Conservation (phyloP, 2,888 invertebrate species). For the Xestia c-nigrum region DNA sequence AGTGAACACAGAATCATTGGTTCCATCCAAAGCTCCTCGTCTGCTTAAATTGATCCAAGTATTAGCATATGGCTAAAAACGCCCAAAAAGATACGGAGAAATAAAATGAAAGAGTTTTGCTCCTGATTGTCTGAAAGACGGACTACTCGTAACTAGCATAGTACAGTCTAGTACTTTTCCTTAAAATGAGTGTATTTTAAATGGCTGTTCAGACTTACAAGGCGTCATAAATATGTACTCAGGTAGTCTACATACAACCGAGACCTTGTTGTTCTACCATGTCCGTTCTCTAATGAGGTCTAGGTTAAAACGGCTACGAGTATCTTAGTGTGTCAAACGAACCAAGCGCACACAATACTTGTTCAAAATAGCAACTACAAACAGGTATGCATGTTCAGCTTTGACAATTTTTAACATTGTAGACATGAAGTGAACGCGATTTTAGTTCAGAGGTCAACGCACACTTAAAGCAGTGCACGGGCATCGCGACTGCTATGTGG, state of each 20-base stretch:
- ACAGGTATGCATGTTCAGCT: neutral
- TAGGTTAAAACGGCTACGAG: constrained; percentile 35
- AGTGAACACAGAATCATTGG: neutral
- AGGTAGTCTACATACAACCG: constrained; percentile 6
- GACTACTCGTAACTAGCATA: neutral
- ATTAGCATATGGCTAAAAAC: neutral
- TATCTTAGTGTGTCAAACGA: constrained; percentile 16
- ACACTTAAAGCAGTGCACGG: neutral
- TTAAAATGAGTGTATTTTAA: neutral
- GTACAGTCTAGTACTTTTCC: neutral
- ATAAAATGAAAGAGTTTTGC: neutral
- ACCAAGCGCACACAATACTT: constrained; percentile 25
- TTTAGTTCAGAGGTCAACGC: neutral
- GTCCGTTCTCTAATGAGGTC: constrained; percentile 34
- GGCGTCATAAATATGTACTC: neutral
- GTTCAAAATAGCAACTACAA: constrained; percentile 27
- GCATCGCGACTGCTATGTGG: neutral
- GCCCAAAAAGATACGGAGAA: neutral
- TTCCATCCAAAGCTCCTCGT: neutral
- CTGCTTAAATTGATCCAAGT: neutral
- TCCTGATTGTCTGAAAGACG: neutral
- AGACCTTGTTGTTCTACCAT: constrained; percentile 34
- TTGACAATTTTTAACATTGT: constrained; percentile 2
- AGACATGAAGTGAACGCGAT: constrained; percentile 10
- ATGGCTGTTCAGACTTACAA: neutral